These are phyloP conservation scores for Hydractinia echinata DNA, from an alignment of 30 jellyfish, hydroid and myxozoan species.

Conservation along the genomic window DNA sequence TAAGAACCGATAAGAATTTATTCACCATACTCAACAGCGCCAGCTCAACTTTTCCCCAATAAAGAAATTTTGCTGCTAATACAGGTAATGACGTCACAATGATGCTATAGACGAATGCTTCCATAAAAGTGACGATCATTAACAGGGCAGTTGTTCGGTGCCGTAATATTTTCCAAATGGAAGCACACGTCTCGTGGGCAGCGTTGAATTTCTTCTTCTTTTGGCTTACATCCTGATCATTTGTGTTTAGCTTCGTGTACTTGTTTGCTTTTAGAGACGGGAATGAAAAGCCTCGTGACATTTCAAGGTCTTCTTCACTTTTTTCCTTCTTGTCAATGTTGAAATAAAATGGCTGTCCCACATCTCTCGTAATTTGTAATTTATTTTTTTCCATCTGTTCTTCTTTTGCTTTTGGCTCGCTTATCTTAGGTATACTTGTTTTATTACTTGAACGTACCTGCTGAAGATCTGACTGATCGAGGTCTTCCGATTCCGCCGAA, in stretches of 20 bases:
- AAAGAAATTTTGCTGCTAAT: slow-evolving; percentile 22
- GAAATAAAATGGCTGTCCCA: slow-evolving; percentile 27
- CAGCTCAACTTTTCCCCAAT: slow-evolving; percentile 35
- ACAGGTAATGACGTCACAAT: slow-evolving; percentile 34
- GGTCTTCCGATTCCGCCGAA: background rate
- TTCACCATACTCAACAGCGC: slow-evolving; percentile 38
- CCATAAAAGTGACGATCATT: slow-evolving; percentile 24
- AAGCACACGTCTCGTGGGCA: background rate
- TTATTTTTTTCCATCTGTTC: background rate
- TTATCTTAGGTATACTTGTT: background rate
- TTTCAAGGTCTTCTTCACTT: background rate
- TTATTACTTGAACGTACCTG: background rate
- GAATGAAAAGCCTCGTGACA: background rate
- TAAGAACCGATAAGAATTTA: slow-evolving; percentile 26
- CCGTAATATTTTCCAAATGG: slow-evolving; percentile 39
- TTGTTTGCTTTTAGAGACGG: background rate
- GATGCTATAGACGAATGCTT: slow-evolving; percentile 33
- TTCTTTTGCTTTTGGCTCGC: background rate
- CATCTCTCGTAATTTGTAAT: slow-evolving; percentile 2
- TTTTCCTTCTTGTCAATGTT: background rate
- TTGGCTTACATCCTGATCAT: background rate
- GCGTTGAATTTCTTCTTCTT: background rate
- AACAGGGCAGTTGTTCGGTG: slow-evolving; percentile 24
- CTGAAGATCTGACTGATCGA: slow-evolving; percentile 4
- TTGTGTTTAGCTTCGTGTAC: background rate